Evolutionary conservation across 2,888 invertebrate genomes (phyloP).

Genomic region (Agapetus fuscipes): DNA sequence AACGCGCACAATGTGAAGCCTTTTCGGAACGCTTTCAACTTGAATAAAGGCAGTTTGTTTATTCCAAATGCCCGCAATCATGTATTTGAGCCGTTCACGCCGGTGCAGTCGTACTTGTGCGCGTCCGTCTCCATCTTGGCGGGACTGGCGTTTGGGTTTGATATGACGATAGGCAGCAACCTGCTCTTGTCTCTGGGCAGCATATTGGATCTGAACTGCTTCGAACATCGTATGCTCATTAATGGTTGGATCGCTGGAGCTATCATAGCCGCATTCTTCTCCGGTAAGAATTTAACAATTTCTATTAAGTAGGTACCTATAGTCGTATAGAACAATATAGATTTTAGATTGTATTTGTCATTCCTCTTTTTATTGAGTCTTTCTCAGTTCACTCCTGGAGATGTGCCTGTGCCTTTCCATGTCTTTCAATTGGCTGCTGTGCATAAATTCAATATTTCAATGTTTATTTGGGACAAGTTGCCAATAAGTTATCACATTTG

Average conservation of each 20-base stretch:
- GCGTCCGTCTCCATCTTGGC: slow-evolving; percentile 3
- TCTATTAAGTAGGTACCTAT: too few species aligned
- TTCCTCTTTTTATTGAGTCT: too few species aligned
- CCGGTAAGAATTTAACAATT: too few species aligned
- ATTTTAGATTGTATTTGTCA: too few species aligned
- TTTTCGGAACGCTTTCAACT: background rate
- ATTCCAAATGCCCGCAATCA: slow-evolving; percentile 5
- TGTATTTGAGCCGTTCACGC: slow-evolving; percentile 5
- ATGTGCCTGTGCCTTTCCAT: too few species aligned
- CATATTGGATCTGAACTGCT: slow-evolving; percentile 10
- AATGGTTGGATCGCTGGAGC: slow-evolving; percentile 11
- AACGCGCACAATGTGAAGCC: slow-evolving; percentile 6
- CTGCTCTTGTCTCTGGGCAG: slow-evolving; percentile 8
- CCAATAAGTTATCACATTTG: too few species aligned
- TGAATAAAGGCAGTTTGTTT: slow-evolving; percentile 2
- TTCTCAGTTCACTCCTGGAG: too few species aligned
- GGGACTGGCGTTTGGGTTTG: slow-evolving; percentile 9
- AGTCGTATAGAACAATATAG: too few species aligned
- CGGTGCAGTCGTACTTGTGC: slow-evolving; percentile 4
- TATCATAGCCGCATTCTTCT: slow-evolving; percentile 3
- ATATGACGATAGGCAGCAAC: slow-evolving; percentile 10
- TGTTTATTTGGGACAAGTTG: too few species aligned
- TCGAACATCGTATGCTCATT: slow-evolving; percentile 8
- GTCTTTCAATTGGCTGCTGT: too few species aligned
- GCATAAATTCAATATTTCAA: too few species aligned